Base-by-base conservation (phyloP, 2,797 vertebrate species). In the Microchirus variegatus region DNA sequence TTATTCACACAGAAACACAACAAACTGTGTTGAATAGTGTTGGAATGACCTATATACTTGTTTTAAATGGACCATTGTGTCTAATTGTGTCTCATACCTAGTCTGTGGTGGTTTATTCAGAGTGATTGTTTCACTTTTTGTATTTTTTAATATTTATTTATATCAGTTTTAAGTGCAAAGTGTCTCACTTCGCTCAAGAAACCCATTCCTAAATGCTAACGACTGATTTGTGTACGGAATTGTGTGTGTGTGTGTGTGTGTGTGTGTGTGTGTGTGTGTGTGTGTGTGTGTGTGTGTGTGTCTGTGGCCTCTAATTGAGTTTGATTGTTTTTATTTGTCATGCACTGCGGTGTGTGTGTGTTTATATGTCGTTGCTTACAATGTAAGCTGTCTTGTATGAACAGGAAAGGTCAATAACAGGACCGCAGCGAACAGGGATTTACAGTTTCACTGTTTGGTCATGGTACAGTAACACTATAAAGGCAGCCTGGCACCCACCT, bases 381-480 rank as follows among this genome's bases (percentile, higher is more conserved):
- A 31, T 31, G 31, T 31, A 31, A 31, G 31, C 18, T 69, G 53
- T 73, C 63, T 31, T 31, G 44, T 68, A 47, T 57, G 15, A 81
- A 81, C 87, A 50, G 53, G 16, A 81, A 81, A 86, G 80, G 67
- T n/a, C 46, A 9, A 66, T 18, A 9, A 50, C 63, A 61, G 76
- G 77, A 85, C 26, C 5, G 26, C 26, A 26, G 26, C 26, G 3
- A 26, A n/a, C n/a, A 26, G 26, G 5, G 26, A 31, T 31, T 31
- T 31, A 31, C 31, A 31, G 31, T 5, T 3, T 31, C 31, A 31
- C 88, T 86, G 88, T 61, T 72, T 77, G 47, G 9, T 37, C 6
- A 14, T 46, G 14, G 65, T 55, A 77, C 87, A 80, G 83, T 88
- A 76, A 73, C 70, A 57, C 60, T 81, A 89, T 79, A 86, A 72